Conservation (phyloP, 2,888 invertebrate species). For the Hetaerina titia region DNA sequence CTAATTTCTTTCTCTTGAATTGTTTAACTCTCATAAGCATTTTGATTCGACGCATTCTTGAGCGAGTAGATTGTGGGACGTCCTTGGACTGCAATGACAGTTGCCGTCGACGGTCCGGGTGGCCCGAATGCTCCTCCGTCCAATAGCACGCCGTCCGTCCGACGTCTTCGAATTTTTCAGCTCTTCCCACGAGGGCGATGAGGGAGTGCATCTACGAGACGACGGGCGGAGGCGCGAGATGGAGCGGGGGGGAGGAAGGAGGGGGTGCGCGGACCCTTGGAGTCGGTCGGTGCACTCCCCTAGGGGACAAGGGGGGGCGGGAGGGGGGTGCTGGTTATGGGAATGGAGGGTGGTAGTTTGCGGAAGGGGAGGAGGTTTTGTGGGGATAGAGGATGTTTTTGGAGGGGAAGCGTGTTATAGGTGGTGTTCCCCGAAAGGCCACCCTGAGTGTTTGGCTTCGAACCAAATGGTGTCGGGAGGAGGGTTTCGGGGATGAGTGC, state of each 20-base stretch:
- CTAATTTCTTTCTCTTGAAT: no score
- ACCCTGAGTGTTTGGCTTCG: slow-evolving; percentile 66
- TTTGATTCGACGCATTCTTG: no score
- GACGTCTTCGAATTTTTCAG: not conserved
- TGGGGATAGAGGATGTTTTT: not conserved
- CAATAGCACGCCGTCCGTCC: not conserved
- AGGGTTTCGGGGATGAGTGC: not conserved
- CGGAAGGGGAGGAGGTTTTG: not conserved
- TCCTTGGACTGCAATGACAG: no score
- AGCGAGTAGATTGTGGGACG: no score
- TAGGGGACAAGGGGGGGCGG: not conserved
- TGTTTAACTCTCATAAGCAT: no score
- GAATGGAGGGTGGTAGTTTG: not conserved
- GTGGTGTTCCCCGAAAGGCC: slow-evolving; percentile 65
- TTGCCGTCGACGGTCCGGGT: no score
- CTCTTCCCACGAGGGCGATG: not conserved
- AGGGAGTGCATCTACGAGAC: not conserved
- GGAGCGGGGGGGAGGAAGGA: not conserved
- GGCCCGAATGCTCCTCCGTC: no score
- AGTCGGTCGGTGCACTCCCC: no score
- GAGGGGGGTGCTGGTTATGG: not conserved
- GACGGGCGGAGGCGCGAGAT: not conserved
- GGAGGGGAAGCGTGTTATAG: slow-evolving; percentile 56
- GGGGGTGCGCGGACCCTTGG: not conserved
- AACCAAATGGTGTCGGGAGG: slow-evolving; percentile 56